These are phyloP conservation scores for Ariopsis seemanni DNA, from an alignment of 2,113 vertebrate species.

Conservation along the genomic window DNA sequence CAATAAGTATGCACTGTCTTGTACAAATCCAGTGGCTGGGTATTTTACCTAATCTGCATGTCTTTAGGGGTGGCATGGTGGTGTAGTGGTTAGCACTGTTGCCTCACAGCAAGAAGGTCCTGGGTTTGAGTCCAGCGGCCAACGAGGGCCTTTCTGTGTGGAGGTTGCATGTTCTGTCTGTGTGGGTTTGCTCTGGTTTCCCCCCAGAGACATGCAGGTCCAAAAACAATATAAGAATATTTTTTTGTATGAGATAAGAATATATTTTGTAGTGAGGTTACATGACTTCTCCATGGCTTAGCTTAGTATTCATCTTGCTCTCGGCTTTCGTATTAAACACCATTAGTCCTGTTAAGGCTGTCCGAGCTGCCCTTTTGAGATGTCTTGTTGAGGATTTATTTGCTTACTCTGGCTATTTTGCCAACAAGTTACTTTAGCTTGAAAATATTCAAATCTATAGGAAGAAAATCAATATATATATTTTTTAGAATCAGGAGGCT, in stretches of 20 bases:
- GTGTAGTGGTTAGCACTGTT: too few relatives aligned
- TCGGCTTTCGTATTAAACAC: slow-evolving; percentile 31
- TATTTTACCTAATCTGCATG: too few relatives aligned
- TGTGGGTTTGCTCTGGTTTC: too few relatives aligned
- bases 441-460: not conserved
- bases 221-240: too few relatives aligned
- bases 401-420: slow-evolving; percentile 37
- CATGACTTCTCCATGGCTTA: not conserved
- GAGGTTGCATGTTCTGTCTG: too few relatives aligned
- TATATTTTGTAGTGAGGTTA: not conserved
- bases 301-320: not conserved
- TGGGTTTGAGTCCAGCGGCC: too few relatives aligned
- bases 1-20: too few relatives aligned
- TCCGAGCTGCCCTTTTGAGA: slow-evolving; percentile 21
- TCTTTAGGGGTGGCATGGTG: too few relatives aligned
- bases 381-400: slow-evolving; percentile 28
- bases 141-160: too few relatives aligned
- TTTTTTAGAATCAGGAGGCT: not conserved
- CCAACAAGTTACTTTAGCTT: slow-evolving; percentile 36
- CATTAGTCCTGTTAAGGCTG: slow-evolving; percentile 32
- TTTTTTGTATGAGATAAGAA: not conserved
- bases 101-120: too few relatives aligned
- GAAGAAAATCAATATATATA: slow-evolving; percentile 22
- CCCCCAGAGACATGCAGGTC: too few relatives aligned
- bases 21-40: too few relatives aligned